A percentile compares a stretch with the other conserved stretches of the same genome.
phyloP scores from a whole-genome alignment of 2,797 vertebrate genomes.

The Phalanger gymnotis region DNA sequence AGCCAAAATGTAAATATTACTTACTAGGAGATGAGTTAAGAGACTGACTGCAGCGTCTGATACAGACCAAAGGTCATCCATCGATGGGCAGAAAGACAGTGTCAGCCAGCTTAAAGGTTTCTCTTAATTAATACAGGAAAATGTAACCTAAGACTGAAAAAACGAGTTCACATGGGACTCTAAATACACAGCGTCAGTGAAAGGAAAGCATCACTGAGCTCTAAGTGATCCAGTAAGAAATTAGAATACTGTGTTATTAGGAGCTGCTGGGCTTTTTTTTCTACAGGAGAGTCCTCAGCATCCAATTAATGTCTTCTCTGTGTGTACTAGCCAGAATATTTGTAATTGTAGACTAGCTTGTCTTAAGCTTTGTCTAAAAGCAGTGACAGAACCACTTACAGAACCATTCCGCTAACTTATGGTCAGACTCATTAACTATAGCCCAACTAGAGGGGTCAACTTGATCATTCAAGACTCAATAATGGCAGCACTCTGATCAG shows the following conservation, averaged over 20 bases:
- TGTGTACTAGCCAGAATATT: neutral
- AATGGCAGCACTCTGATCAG: neutral
- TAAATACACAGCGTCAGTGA: neutral
- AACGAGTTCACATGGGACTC: neutral
- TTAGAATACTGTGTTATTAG: conserved; percentile 45
- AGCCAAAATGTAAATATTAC: neutral
- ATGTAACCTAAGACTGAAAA: neutral
- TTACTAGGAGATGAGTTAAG: neutral
- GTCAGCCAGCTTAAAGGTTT: neutral
- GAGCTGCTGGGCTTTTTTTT: conserved; percentile 59
- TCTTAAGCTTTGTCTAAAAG: conserved; percentile 30
- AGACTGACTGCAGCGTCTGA: too few species aligned
- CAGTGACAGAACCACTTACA: conserved; percentile 24
- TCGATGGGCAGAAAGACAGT: neutral
- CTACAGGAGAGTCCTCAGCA: conserved; percentile 45
- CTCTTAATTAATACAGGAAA: neutral
- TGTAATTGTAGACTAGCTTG: conserved; percentile 41
- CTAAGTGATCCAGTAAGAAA: conserved; percentile 40
- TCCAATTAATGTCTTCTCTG: conserved; percentile 52
- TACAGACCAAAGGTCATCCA: too few species aligned
- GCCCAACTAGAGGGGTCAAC: neutral
- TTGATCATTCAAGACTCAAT: neutral
- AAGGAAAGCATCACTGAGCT: neutral
- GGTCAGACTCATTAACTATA: conserved; percentile 6
- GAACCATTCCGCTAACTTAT: conserved; percentile 47